phyloP scores from a whole-genome alignment of 2,888 invertebrate genomes.

The Parnassius apollo region DNA sequence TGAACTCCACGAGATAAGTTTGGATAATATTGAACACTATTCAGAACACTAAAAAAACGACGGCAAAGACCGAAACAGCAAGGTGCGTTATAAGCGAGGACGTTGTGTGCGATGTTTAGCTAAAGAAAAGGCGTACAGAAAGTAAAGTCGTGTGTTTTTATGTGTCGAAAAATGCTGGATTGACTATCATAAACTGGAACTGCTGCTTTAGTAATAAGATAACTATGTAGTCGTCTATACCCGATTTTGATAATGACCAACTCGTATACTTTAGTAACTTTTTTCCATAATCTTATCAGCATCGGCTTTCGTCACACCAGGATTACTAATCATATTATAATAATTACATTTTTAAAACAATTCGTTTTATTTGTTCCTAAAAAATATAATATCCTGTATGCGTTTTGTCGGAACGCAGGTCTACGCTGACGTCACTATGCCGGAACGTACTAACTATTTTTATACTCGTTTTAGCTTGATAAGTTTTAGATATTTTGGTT shows the following conservation, averaged over 20 bases:
- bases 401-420: constrained; percentile 31
- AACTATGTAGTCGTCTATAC: constrained; percentile 11
- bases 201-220: constrained; percentile 25
- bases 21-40: constrained; percentile 1
- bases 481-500: too few relatives aligned
- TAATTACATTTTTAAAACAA: neutral
- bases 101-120: neutral
- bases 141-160: neutral
- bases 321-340: neutral
- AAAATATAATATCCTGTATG: constrained; percentile 6
- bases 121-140: constrained; percentile 1
- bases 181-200: constrained; percentile 9
- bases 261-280: neutral
- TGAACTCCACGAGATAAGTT: neutral
- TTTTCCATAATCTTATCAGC: neutral
- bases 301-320: neutral
- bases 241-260: neutral
- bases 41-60: neutral
- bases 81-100: neutral
- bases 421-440: too few relatives aligned
- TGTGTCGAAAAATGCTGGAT: neutral
- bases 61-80: neutral
- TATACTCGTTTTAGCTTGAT: too few relatives aligned
- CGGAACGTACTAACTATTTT: too few relatives aligned
- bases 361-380: neutral